These are phyloP conservation scores for Diuraphis noxia DNA, from an alignment of 1,140 invertebrate species.

Conservation along the genomic window DNA sequence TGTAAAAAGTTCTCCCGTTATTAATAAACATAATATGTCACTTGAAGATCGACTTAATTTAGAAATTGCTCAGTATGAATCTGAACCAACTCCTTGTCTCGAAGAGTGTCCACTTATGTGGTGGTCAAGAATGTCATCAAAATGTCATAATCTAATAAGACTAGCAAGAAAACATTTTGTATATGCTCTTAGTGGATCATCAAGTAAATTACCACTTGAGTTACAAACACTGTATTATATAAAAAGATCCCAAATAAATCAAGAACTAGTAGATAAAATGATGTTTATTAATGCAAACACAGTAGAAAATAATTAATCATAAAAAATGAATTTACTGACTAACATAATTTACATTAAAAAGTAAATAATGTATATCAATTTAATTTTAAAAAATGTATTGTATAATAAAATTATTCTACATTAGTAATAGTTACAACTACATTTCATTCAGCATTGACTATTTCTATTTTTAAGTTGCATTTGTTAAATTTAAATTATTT, in stretches of 20 bases:
- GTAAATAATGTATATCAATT: background rate
- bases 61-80: conserved; percentile 64
- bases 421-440: background rate
- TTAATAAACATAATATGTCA: conserved; percentile 45
- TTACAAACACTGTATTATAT: conserved; percentile 30
- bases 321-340: background rate
- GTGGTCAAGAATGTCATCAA: conserved; percentile 46
- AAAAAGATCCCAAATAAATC: conserved; percentile 48
- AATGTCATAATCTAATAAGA: conserved; percentile 53
- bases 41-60: conserved; percentile 62
- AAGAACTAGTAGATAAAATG: conserved; percentile 44
- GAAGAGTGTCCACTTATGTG: conserved; percentile 62
- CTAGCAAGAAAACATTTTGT: conserved; percentile 52
- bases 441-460: background rate
- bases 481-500: background rate
- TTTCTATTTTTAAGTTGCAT: background rate
- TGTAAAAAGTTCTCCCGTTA: conserved; percentile 3
- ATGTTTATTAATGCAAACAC: conserved; percentile 39
- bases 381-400: background rate
- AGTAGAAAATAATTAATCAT: conserved; percentile 24
- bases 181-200: conserved; percentile 46
- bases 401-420: background rate
- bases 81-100: conserved; percentile 62
- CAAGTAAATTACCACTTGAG: conserved; percentile 41
- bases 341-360: background rate